Percentiles rank a stretch among this genome's conserved stretches.
phyloP scores from a whole-genome alignment of 2,888 invertebrate species.

The Nemotelus nigrinus region DNA sequence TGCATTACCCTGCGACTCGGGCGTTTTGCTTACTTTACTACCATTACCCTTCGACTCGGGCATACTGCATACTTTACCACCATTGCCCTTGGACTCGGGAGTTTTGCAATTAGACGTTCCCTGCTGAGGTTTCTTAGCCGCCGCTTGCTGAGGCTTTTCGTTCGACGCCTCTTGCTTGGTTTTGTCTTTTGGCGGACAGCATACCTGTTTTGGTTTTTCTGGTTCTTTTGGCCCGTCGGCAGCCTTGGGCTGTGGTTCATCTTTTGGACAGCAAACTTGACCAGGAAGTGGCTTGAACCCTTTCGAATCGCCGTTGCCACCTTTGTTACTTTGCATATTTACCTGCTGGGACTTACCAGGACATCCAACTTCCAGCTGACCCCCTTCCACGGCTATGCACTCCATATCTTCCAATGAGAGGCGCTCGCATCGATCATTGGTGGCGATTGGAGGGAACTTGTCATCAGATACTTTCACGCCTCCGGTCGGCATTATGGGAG shows the following conservation, averaged over 20 bases:
- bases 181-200: conserved; percentile 30
- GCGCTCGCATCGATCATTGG: neutral
- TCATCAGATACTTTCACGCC: neutral
- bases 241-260: neutral
- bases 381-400: neutral
- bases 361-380: neutral
- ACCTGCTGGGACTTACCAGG: neutral
- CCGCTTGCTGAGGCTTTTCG: neutral
- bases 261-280: conserved; percentile 27
- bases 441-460: neutral
- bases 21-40: no score
- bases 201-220: neutral
- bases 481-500: conserved; percentile 1
- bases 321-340: neutral
- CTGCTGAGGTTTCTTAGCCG: neutral
- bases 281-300: conserved; percentile 19
- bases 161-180: neutral
- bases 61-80: no score
- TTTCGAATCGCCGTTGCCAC: neutral
- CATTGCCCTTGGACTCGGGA: no score
- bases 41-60: no score
- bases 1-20: no score
- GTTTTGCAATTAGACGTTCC: neutral
- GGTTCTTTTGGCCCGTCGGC: neutral
- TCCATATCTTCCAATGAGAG: neutral